These are phyloP conservation scores for Heliocidaris erythrogramma DNA, from an alignment of 35 echinoderm and acorn worm genomes.

Conservation along the genomic window DNA sequence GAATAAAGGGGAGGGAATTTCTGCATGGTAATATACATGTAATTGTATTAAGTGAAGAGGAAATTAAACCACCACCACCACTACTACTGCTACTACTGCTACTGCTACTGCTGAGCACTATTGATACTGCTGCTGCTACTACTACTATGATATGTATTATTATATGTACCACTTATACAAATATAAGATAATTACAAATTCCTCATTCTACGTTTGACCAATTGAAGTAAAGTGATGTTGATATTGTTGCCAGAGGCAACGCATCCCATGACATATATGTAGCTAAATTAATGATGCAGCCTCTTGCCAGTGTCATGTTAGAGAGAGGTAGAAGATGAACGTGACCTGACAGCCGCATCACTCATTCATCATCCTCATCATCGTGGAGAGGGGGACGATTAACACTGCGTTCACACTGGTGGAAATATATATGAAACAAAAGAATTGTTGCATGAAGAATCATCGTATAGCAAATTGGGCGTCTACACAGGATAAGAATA, in stretches of 20 bases:
- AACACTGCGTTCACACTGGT: not conserved
- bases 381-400: not conserved
- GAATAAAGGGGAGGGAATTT: not conserved
- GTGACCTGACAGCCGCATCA: not conserved
- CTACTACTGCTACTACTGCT: no score
- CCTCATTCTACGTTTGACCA: no score
- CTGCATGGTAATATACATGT: not conserved
- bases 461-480: no score
- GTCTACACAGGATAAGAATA: no score
- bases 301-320: not conserved
- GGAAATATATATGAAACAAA: not conserved
- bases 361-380: not conserved
- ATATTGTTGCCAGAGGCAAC: not conserved
- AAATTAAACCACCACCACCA: no score
- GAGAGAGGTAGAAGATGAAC: not conserved
- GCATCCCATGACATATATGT: not conserved
- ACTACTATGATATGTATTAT: no score
- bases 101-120: no score
- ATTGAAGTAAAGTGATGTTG: not conserved
- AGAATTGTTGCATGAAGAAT: no score
- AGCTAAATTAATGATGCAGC: not conserved
- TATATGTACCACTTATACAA: no score
- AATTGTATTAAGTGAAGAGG: no score
- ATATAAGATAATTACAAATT: no score
- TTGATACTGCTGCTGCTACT: no score